phyloP scores from a whole-genome alignment of 2,113 vertebrate species.

The Prionailurus bengalensis region DNA sequence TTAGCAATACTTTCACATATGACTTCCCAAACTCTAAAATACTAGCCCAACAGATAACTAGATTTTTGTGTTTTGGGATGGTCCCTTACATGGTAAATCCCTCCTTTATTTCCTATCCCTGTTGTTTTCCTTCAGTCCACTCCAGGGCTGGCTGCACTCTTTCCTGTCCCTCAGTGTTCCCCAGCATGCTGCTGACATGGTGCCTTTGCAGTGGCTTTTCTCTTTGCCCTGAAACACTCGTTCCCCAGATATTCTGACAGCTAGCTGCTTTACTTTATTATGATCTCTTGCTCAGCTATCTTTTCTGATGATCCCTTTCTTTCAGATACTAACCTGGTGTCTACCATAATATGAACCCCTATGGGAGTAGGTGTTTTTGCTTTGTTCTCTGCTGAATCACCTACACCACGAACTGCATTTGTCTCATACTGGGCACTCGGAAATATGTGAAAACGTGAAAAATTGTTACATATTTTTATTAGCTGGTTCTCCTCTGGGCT shows the following conservation, averaged over 20 bases:
- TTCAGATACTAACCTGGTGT: not conserved
- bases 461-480: not conserved
- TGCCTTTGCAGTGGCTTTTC: not conserved
- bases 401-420: not conserved
- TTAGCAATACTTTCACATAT: not conserved
- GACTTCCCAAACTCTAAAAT: not conserved
- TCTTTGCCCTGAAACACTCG: not conserved
- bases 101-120: not conserved
- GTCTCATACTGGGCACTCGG: not conserved
- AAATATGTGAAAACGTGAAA: not conserved
- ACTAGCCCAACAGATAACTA: not conserved
- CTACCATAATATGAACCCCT: not conserved
- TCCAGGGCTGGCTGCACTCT: not conserved
- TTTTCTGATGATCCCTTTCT: not conserved
- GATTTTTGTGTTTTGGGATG: not conserved
- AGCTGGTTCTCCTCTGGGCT: not conserved
- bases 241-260: too few species aligned
- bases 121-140: not conserved
- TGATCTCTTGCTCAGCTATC: not conserved
- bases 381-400: not conserved
- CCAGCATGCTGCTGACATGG: accelerated
- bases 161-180: not conserved
- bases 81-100: not conserved
- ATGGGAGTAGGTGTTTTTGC: not conserved
- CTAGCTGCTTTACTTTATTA: not conserved